phyloP scores from a whole-genome alignment of 2,113 vertebrate species.

The Sarotherodon lohbergeri region DNA sequence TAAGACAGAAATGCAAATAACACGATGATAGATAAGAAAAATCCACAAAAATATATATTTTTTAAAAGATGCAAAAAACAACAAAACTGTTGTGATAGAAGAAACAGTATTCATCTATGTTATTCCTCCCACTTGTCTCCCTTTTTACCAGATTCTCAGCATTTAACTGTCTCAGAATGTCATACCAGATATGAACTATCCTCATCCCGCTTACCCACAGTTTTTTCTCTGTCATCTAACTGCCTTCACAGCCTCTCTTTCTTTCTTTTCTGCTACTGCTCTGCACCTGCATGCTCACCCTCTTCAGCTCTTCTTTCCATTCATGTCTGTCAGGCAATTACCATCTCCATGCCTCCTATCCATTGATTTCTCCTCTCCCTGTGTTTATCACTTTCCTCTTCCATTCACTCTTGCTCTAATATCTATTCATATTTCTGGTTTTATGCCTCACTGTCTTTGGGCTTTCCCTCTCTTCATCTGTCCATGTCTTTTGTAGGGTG shows the following conservation, averaged over 20 bases:
- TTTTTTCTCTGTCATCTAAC: neutral
- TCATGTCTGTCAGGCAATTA: slow-evolving; percentile 48
- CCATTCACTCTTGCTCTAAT: neutral
- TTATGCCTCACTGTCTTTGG: neutral
- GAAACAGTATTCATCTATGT: neutral
- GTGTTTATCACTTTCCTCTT: slow-evolving; percentile 19
- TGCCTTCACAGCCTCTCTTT: neutral
- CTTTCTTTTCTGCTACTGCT: neutral
- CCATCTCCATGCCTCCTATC: slow-evolving; percentile 28
- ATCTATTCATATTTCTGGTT: slow-evolving; percentile 6
- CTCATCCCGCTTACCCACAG: neutral
- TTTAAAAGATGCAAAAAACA: neutral
- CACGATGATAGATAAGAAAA: neutral
- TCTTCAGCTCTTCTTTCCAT: slow-evolving; percentile 26
- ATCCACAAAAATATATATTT: neutral
- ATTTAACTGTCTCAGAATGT: neutral
- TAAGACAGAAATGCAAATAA: neutral
- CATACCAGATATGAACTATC: neutral
- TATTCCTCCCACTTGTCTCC: neutral
- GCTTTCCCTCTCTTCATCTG: slow-evolving; percentile 2
- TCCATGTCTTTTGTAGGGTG: slow-evolving; percentile 2
- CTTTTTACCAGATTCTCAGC: neutral
- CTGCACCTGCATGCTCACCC: neutral
- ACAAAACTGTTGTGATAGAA: neutral
- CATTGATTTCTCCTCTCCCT: slow-evolving; percentile 36